Percentiles rank a stretch among this genome's conserved stretches.
Evolutionary conservation across 2,797 vertebrate genomes (phyloP).

Genomic region (Rhabdophis nuchalis): DNA sequence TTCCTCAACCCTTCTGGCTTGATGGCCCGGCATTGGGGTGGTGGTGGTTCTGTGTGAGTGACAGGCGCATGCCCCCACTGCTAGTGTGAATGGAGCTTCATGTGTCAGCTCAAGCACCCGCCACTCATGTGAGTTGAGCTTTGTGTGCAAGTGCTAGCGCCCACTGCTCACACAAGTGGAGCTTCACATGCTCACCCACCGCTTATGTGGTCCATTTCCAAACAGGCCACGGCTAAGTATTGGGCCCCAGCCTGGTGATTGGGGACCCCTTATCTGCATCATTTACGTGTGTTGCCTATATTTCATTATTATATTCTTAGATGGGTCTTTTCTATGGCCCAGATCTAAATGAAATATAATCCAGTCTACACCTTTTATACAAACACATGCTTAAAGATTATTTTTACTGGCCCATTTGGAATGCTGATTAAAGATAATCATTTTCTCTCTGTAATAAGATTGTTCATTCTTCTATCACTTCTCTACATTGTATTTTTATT

Average conservation of each 20-base stretch:
- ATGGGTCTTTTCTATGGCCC: background rate
- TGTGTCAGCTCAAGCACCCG: accelerated
- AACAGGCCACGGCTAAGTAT: background rate
- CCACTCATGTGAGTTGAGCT: background rate
- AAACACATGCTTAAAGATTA: background rate
- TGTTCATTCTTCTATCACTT: background rate
- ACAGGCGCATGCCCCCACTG: background rate
- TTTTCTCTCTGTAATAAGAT: background rate
- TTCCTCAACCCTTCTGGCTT: background rate
- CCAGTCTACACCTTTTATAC: background rate
- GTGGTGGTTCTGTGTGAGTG: background rate
- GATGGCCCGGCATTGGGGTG: background rate
- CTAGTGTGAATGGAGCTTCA: background rate
- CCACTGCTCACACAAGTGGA: background rate
- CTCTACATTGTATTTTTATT: background rate
- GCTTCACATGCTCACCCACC: background rate
- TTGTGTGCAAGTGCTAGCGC: background rate
- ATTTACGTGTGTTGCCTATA: background rate
- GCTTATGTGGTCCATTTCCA: background rate
- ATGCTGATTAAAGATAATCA: background rate
- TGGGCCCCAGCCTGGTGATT: background rate
- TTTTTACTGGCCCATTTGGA: background rate
- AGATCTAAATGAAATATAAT: background rate
- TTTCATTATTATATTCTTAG: background rate
- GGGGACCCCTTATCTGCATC: background rate